phyloP scores from a whole-genome alignment of 2,888 invertebrate species.

The Trissolcus japonicus region DNA sequence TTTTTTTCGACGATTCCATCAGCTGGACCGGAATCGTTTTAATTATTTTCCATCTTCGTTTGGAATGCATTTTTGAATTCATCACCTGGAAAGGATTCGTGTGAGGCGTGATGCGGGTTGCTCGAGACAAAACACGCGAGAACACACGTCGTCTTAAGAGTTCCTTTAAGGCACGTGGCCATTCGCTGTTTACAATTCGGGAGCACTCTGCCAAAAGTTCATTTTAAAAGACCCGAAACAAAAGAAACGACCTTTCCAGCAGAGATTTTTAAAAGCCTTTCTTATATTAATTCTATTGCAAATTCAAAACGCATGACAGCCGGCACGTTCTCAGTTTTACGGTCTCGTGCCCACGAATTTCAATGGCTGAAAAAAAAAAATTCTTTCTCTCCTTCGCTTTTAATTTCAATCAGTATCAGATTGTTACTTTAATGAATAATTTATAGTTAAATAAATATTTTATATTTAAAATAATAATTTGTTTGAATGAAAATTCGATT shows the following conservation, averaged over 20 bases:
- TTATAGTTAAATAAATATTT: neutral
- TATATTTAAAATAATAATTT: no score
- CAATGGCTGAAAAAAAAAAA: neutral
- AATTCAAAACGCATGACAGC: constrained; percentile 8
- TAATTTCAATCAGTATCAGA: neutral
- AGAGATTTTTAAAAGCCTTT: neutral
- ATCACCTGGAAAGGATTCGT: neutral
- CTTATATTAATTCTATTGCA: constrained; percentile 2
- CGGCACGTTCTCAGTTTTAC: constrained; percentile 2
- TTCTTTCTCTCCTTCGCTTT: neutral
- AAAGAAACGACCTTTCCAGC: neutral
- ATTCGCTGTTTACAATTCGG: constrained; percentile 8
- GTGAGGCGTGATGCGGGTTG: neutral
- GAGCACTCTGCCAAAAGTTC: neutral
- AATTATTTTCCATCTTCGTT: neutral
- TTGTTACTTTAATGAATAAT: neutral
- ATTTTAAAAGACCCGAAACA: constrained; percentile 2
- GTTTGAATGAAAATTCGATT: no score
- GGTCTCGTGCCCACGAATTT: neutral
- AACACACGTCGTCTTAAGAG: neutral
- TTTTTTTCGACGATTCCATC: no score
- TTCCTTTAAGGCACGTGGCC: constrained; percentile 8
- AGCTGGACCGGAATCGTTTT: neutral
- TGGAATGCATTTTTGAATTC: neutral
- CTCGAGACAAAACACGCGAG: constrained; percentile 1